These are phyloP conservation scores for Alauda arvensis DNA, from an alignment of 2,797 vertebrate species.

Conservation along the genomic window DNA sequence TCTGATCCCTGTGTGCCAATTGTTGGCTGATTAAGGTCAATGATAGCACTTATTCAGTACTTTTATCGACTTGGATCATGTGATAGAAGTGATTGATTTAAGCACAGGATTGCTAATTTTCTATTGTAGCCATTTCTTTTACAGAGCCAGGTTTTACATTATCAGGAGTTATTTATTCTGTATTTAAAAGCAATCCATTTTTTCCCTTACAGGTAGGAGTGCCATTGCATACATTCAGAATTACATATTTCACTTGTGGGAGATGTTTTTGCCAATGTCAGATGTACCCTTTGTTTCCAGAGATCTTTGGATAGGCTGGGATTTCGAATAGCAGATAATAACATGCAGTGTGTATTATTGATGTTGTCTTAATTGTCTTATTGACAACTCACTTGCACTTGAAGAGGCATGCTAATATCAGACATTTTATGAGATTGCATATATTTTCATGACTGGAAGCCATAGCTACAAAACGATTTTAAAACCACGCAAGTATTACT, in stretches of 20 bases:
- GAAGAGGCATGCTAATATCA: constrained; percentile 73
- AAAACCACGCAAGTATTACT: constrained; percentile 19
- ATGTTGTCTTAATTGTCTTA: constrained; percentile 78
- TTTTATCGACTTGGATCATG: constrained; percentile 66
- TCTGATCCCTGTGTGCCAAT: constrained; percentile 51
- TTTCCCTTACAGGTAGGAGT: not conserved
- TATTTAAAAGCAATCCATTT: constrained; percentile 26
- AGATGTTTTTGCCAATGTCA: constrained; percentile 20
- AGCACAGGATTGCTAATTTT: constrained; percentile 62
- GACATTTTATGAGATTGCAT: constrained; percentile 67
- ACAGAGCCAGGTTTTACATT: constrained; percentile 2
- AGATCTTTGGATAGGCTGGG: constrained; percentile 61
- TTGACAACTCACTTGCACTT: constrained; percentile 75
- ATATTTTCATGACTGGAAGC: constrained; percentile 69
- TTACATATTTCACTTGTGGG: constrained; percentile 24
- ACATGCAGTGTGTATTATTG: constrained; percentile 69
- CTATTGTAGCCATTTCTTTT: constrained; percentile 37
- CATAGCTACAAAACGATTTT: constrained; percentile 62
- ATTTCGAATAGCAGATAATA: constrained; percentile 66
- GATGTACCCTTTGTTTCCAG: constrained; percentile 65
- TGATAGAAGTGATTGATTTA: constrained; percentile 70
- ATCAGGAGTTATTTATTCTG: constrained; percentile 25
- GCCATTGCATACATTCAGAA: not conserved
- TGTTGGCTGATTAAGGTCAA: constrained; percentile 68
- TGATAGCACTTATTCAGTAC: constrained; percentile 60